Evolutionary conservation across 2,888 invertebrate species (phyloP), one percentile per base, ranked within the genome.

Genomic region (Yponomeuta evonymella): DNA sequence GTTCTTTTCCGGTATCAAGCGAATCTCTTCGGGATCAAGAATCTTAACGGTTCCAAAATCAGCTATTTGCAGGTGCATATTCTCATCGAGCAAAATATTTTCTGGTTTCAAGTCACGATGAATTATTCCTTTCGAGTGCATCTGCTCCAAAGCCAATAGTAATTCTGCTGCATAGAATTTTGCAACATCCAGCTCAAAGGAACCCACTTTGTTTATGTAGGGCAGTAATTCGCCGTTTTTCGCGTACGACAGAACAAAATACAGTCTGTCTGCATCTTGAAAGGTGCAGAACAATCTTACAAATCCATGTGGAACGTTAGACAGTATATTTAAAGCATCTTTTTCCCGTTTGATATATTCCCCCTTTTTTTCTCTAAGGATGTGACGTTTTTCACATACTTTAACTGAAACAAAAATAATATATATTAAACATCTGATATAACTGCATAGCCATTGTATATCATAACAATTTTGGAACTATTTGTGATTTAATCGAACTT

Each of bases 51-150:
- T 98, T 69, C 99, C 99, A 88, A 99, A 99, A 89, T 99, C 99
- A 66, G 98, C 98, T 73, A 99, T 96, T 81, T 97, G 94, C 76
- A 99, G 96, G 90, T 99, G 99, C 96, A 99, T 98, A 78, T 96
- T 95, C 84, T 98, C 97, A 88, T 97, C 97, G 76, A 99, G 92
- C 69, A 99, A 93, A 78, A 99, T 98, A 91, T 99, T 99, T 89
- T 99, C 98, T 8, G 99, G 99, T 86, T 99, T 99, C 77, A 99
- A 93, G 89, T 99, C 99, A 72, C 98, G 95, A 89, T 99, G 99
- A 79, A 99, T 96, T 75, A 99, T 96, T 74, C 96, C 96, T 78
- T 96, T 94, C 64, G 94, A 94, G 83, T 98, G 98, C 87, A 99
- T 95, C 81, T 97, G 96, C 88, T 98, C 98, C 79, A 99, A 93